phyloP scores from a whole-genome alignment of 2,113 vertebrate species.

The Nothocercus julius region DNA sequence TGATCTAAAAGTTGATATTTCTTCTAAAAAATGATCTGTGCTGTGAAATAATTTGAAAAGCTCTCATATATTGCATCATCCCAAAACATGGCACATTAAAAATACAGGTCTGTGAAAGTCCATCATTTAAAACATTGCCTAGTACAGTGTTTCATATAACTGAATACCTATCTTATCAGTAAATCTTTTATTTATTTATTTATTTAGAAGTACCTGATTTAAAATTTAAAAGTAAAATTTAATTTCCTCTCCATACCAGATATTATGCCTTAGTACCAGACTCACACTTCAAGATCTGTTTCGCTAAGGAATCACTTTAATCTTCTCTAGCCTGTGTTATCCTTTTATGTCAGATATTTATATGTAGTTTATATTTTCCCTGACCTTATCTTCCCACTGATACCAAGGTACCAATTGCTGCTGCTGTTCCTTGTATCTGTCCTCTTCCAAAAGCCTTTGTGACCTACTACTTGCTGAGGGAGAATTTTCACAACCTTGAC shows the following conservation, averaged over 20 bases:
- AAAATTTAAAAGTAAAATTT: conserved; percentile 77
- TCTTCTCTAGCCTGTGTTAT: conserved; percentile 12
- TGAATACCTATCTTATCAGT: conserved; percentile 19
- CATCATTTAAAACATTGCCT: conserved; percentile 13
- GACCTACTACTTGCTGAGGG: background rate
- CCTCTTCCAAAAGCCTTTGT: background rate
- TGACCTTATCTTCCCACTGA: conserved; percentile 1
- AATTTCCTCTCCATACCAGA: conserved; percentile 55
- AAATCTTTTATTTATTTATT: background rate
- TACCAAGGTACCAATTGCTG: background rate
- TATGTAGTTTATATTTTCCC: conserved; percentile 9
- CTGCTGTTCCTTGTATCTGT: background rate
- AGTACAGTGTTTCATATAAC: conserved; percentile 1
- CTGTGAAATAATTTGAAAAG: background rate
- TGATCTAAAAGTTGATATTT: background rate
- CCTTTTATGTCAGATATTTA: conserved; percentile 32
- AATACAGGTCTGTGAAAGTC: background rate
- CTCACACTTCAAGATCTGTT: conserved; percentile 38
- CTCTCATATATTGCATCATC: background rate
- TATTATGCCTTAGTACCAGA: background rate
- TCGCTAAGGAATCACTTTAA: conserved; percentile 35
- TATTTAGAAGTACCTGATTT: background rate
- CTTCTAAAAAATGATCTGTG: background rate
- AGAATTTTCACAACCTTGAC: background rate
- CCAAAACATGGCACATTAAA: background rate